A percentile compares a stretch with the other conserved stretches of the same genome.
Evolutionary conservation across 2,797 vertebrate species (phyloP).

Genomic region (Chanos chanos): DNA sequence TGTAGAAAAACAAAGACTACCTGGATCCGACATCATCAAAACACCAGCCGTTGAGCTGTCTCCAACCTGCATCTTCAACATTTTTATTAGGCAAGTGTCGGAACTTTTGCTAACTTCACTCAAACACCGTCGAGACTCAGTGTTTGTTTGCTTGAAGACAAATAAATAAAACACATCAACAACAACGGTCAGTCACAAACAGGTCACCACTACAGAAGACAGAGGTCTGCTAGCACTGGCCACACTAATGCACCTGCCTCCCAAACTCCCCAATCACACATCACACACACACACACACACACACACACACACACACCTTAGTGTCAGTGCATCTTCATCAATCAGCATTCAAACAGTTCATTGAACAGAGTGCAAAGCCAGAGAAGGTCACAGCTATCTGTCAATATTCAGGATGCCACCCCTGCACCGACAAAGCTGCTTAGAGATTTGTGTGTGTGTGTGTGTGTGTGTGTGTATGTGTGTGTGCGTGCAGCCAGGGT

Average conservation of each 20-base stretch:
- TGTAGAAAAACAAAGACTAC: too few relatives aligned
- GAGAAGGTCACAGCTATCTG: slow-evolving; percentile 47
- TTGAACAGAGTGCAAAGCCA: slow-evolving; percentile 4
- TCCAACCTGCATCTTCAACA: background rate
- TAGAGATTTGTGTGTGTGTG: background rate
- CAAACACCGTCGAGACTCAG: background rate
- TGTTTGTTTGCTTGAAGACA: slow-evolving; percentile 7
- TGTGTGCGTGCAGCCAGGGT: background rate
- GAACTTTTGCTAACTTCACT: too few relatives aligned
- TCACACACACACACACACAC: background rate
- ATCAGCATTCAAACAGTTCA: slow-evolving; percentile 33
- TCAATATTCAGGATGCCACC: slow-evolving; percentile 28
- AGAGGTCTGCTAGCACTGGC: slow-evolving; percentile 19
- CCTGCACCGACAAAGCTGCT: background rate
- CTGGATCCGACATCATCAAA: too few relatives aligned
- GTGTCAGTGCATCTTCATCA: slow-evolving; percentile 36
- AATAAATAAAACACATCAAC: slow-evolving; percentile 40
- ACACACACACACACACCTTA: background rate
- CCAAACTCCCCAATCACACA: background rate
- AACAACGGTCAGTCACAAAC: background rate
- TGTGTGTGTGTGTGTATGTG: background rate
- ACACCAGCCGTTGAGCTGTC: too few relatives aligned
- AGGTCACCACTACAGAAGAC: slow-evolving; percentile 4
- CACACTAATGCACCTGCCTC: background rate
- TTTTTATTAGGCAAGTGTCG: background rate